Percentiles rank a stretch among this genome's conserved stretches.
These are phyloP conservation scores for Antedon mediterranea DNA, from an alignment of 53 echinoderm and acorn worm species.

Conservation along the genomic window DNA sequence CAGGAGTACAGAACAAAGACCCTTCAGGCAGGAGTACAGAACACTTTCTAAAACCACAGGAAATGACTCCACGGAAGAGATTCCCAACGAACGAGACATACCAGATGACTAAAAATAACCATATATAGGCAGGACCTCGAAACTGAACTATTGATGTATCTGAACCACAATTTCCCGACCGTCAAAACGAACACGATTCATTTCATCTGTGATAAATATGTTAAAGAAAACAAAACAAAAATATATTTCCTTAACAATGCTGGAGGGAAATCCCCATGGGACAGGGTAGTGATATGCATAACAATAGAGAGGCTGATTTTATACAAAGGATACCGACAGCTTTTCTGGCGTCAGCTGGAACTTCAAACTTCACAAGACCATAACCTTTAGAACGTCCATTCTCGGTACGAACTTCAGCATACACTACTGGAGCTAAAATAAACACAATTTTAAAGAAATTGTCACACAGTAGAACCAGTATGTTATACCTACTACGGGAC, in stretches of 20 bases:
- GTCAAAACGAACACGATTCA: slow-evolving; percentile 40
- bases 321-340: slow-evolving; percentile 97
- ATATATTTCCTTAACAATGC: background rate
- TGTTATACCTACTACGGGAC: too few species aligned
- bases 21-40: background rate
- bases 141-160: slow-evolving; percentile 37
- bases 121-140: background rate
- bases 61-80: background rate
- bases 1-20: too few species aligned
- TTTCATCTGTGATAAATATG: slow-evolving; percentile 45
- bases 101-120: background rate
- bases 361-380: slow-evolving; percentile 70
- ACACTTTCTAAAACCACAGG: background rate
- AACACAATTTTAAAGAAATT: too few species aligned
- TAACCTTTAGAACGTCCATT: slow-evolving; percentile 77
- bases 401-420: slow-evolving; percentile 71
- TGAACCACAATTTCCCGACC: slow-evolving; percentile 71
- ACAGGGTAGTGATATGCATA: too few species aligned
- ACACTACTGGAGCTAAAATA: slow-evolving; percentile 57
- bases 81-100: background rate
- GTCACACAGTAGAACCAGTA: too few species aligned
- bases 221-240: slow-evolving; percentile 25
- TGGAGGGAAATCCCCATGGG: too few species aligned
- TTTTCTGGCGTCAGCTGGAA: slow-evolving; percentile 43
- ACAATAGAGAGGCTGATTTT: too few species aligned